These are phyloP conservation scores for Cichladusa arquata DNA, from an alignment of 2,113 vertebrate genomes.

Conservation along the genomic window DNA sequence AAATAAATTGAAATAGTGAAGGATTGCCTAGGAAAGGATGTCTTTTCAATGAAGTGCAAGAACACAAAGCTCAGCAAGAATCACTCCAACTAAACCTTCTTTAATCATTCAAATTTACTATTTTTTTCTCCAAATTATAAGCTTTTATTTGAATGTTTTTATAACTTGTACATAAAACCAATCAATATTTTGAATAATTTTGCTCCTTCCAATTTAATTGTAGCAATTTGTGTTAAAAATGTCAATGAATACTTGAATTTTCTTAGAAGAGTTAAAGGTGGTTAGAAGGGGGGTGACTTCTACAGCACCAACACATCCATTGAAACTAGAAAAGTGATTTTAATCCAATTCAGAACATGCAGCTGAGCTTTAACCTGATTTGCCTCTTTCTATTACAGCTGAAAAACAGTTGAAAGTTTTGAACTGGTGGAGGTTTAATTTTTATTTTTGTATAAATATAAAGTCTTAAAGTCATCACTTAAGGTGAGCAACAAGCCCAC, in stretches of 20 bases:
- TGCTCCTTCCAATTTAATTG: neutral
- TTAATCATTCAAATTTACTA: neutral
- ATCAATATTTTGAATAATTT: neutral
- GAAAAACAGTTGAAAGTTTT: neutral
- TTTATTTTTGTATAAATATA: neutral
- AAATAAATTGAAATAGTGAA: neutral
- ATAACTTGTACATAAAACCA: neutral
- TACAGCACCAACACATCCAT: neutral
- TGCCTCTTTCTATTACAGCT: neutral
- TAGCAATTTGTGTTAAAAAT: neutral
- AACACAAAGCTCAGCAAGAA: neutral
- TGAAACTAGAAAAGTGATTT: neutral
- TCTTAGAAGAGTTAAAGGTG: neutral
- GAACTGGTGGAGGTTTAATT: neutral
- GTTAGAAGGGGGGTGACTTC: neutral
- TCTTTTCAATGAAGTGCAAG: neutral
- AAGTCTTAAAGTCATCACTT: neutral
- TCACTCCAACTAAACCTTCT: neutral
- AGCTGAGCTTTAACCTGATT: neutral
- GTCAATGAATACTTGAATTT: neutral
- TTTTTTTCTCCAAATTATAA: neutral
- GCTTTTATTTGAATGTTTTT: neutral
- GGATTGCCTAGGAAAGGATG: neutral
- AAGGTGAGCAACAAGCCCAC: neutral
- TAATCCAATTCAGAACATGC: neutral